Evolutionary conservation across 1,140 invertebrate genomes (phyloP).

Genomic region (Papilio aristodemus): DNA sequence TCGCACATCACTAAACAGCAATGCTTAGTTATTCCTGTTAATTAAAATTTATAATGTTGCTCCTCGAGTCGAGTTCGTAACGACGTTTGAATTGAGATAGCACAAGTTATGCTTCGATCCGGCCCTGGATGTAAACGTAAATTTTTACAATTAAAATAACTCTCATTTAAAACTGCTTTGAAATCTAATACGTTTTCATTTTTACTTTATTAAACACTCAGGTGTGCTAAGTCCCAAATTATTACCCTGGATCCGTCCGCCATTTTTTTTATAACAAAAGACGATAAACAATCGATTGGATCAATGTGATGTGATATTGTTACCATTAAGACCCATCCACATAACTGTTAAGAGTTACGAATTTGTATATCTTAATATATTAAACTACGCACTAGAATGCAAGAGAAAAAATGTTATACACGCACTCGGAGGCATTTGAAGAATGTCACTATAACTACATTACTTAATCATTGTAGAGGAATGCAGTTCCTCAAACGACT

Average conservation of each 20-base stretch:
- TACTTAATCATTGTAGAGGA: constrained; percentile 12
- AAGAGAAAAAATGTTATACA: not conserved
- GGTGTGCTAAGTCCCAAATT: too few species aligned
- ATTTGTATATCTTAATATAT: too few species aligned
- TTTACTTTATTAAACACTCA: too few species aligned
- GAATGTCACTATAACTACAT: not conserved
- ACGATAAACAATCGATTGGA: too few species aligned
- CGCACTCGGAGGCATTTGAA: not conserved
- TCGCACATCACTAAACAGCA: too few species aligned
- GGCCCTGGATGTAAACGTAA: constrained; percentile 18
- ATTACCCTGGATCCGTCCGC: too few species aligned
- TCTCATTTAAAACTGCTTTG: not conserved
- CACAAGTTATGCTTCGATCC: constrained; percentile 1
- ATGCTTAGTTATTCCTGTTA: not conserved
- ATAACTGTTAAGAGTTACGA: too few species aligned
- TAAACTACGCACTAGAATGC: constrained; percentile 1
- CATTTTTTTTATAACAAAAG: too few species aligned
- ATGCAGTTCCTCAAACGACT: constrained; percentile 24
- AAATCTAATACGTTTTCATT: too few species aligned
- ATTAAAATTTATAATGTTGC: constrained; percentile 41
- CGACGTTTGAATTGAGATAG: constrained; percentile 18
- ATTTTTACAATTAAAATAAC: constrained; percentile 26
- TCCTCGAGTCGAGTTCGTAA: constrained; percentile 12
- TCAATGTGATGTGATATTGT: too few species aligned
- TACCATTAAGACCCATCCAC: too few species aligned